Base-by-base conservation (phyloP, 2,888 invertebrate species). In the Catocala sponsa region DNA sequence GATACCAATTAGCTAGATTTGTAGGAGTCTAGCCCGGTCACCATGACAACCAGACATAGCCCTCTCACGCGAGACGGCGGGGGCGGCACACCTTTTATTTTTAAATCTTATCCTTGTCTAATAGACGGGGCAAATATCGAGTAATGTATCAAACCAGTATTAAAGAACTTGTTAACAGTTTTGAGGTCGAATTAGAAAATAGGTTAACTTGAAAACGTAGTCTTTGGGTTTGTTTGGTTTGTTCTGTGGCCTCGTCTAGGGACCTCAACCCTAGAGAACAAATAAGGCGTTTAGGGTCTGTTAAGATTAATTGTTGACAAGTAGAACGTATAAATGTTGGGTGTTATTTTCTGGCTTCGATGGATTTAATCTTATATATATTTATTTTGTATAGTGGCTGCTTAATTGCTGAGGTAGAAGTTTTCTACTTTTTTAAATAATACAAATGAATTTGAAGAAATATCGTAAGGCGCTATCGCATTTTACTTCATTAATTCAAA, bases 41-140 rank as follows among this genome's bases (percentile, higher is more conserved):
- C 63, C 76, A 75, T 81, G 69, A 52, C 67, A 63, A 82, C 83
- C 72, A 74, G 72, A 74, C 70, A 42, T 64, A 65, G 52, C 57
- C 44, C 44, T 13, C 12, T 44, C 11, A 12, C 54, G 49, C 52
- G 7, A 48, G 52, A 9, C 59, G 25, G n/a, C 41, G 47, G 38
- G 57, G 63, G 56, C 32, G 60, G 58, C 12, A 38, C 35, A 13
- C 13, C 48, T 41, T 41, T 41, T 55, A 44, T 44, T 44, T 12
- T 12, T 44, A 44, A 44, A 6, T 44, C 12, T 12, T n/a, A n/a
- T 12, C 12, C n/a, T 44, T n/a, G 11, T 6, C 12, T 44, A n/a
- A 11, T 42, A 42, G 42, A 2, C 42, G 42, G 42, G 7, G 12
- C 42, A 52, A 25, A 25, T 50, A 42, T 44, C 10, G 41, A 32